Evolutionary conservation across 2,113 vertebrate species (phyloP).

Genomic region (Proterorhinus semilunaris): DNA sequence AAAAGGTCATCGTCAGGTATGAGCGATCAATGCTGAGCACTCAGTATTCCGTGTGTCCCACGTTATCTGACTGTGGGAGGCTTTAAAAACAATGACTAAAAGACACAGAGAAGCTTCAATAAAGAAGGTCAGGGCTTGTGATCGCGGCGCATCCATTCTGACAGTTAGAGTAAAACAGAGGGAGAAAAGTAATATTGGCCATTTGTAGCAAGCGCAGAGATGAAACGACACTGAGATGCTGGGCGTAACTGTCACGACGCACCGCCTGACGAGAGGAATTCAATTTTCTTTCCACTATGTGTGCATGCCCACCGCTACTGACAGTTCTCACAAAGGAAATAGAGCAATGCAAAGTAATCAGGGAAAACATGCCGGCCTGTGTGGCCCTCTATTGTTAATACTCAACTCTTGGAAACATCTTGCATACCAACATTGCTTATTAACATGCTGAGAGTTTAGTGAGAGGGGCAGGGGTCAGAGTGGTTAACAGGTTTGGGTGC

Average conservation of each 20-base stretch:
- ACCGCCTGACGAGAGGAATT: conserved; percentile 52
- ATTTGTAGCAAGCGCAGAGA: conserved; percentile 57
- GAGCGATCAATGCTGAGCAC: conserved; percentile 65
- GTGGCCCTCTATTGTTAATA: conserved; percentile 59
- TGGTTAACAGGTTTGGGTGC: conserved; percentile 67
- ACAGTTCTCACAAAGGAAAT: conserved; percentile 46
- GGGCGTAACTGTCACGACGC: conserved; percentile 58
- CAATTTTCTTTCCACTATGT: conserved; percentile 53
- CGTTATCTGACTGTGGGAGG: conserved; percentile 51
- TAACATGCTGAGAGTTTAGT: conserved; percentile 65
- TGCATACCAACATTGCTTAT: conserved; percentile 56
- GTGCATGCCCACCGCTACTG: conserved; percentile 42
- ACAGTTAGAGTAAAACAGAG: conserved; percentile 50
- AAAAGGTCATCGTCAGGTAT: conserved; percentile 71
- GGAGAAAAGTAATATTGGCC: conserved; percentile 48
- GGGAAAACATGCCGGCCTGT: conserved; percentile 22
- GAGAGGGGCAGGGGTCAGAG: conserved; percentile 61
- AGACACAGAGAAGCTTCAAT: conserved; percentile 59
- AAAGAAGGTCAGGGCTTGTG: conserved; percentile 59
- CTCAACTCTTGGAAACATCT: conserved; percentile 56
- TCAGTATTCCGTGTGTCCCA: conserved; percentile 64
- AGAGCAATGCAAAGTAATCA: conserved; percentile 46
- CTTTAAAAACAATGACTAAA: conserved; percentile 67
- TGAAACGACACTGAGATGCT: conserved; percentile 48
- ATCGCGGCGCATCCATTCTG: conserved; percentile 44